These are phyloP conservation scores for Drosophila oshimai DNA, from an alignment of 1,140 invertebrate genomes.

Conservation along the genomic window DNA sequence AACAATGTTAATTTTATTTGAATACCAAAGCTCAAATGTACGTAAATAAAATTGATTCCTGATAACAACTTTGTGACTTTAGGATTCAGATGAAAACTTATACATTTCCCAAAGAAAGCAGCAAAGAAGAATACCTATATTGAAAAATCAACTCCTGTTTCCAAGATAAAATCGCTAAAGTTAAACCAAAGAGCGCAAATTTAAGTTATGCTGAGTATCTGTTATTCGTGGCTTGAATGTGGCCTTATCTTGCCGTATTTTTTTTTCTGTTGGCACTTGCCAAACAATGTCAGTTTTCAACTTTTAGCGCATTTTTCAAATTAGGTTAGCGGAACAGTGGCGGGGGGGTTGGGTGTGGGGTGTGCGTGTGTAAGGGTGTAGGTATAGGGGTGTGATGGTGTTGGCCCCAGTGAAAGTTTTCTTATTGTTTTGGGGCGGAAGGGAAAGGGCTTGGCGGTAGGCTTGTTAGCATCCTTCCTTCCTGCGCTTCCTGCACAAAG, in stretches of 20 bases:
- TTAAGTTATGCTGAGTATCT: constrained; percentile 34
- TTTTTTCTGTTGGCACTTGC: constrained; percentile 22
- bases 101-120: no score
- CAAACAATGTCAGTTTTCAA: constrained; percentile 62
- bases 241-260: constrained; percentile 3
- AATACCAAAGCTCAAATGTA: no score
- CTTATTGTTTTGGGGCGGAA: constrained; percentile 48
- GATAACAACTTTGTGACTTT: no score
- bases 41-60: no score
- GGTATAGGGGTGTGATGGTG: constrained; percentile 9
- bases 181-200: neutral
- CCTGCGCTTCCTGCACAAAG: constrained; percentile 22
- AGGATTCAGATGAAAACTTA: no score
- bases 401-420: constrained; percentile 53
- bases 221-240: constrained; percentile 11
- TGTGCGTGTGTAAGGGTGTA: constrained; percentile 5
- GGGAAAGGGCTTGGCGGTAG: constrained; percentile 20
- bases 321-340: constrained; percentile 56
- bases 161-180: neutral
- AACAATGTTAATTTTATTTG: no score
- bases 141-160: neutral
- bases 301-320: constrained; percentile 70
- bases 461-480: constrained; percentile 64
- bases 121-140: neutral
- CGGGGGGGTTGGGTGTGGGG: neutral